Evolutionary conservation across 2,113 vertebrate species (phyloP).

Genomic region (Tupaia tana): DNA sequence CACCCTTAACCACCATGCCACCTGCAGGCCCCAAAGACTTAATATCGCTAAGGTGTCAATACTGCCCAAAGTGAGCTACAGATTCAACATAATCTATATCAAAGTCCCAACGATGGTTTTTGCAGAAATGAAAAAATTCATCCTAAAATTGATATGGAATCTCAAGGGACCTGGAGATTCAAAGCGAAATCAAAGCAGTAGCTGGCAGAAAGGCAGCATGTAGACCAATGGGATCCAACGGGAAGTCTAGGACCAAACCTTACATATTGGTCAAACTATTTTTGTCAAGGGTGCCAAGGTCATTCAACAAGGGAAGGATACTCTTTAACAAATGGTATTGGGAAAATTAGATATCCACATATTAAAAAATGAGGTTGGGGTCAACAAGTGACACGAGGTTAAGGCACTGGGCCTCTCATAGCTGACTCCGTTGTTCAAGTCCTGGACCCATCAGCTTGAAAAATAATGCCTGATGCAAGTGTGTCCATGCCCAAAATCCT

Average conservation of each 20-base stretch:
- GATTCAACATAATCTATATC: neutral
- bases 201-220: neutral
- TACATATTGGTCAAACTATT: neutral
- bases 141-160: conserved; percentile 3
- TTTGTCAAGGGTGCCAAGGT: neutral
- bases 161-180: neutral
- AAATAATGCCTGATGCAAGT: too few species aligned
- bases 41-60: neutral
- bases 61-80: neutral
- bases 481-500: too few species aligned
- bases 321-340: neutral
- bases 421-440: too few species aligned
- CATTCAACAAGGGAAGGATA: neutral
- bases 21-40: neutral
- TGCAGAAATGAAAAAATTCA: conserved; percentile 25
- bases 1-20: too few species aligned
- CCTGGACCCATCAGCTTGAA: too few species aligned
- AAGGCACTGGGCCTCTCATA: too few species aligned
- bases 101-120: neutral
- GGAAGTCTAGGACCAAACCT: neutral
- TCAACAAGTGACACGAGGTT: too few species aligned
- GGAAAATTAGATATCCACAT: neutral
- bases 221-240: neutral
- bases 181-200: neutral
- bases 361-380: neutral